phyloP scores from a whole-genome alignment of 1,140 invertebrate species.

The Grapholita molesta region DNA sequence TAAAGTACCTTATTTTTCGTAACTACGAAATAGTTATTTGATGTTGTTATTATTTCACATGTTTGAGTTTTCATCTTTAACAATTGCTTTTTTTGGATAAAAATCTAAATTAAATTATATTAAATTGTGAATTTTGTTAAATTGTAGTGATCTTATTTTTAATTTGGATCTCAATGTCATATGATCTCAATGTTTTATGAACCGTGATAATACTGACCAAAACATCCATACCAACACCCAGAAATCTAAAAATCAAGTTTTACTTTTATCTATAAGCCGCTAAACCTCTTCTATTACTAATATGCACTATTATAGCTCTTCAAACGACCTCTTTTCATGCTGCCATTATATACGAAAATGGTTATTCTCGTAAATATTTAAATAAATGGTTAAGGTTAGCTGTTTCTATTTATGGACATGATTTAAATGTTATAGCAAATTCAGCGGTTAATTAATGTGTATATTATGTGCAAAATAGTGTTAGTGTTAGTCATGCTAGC shows the following conservation, averaged over 20 bases:
- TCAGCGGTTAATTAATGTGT: constrained; percentile 6
- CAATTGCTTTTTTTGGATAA: too few relatives aligned
- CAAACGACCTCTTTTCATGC: background rate
- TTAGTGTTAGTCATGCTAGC: background rate
- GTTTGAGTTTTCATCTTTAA: too few relatives aligned
- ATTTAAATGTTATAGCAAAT: background rate
- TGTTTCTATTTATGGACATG: background rate
- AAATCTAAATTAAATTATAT: too few relatives aligned
- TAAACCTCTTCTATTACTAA: constrained; percentile 6
- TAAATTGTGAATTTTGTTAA: too few relatives aligned
- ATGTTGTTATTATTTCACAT: too few relatives aligned
- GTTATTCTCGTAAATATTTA: background rate
- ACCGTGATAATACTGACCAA: background rate
- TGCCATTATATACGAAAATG: background rate
- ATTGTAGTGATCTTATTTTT: too few relatives aligned
- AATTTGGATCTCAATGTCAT: too few relatives aligned
- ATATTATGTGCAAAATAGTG: background rate
- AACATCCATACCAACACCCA: background rate
- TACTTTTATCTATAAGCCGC: constrained; percentile 1
- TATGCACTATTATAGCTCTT: constrained; percentile 1
- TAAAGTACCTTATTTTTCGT: too few relatives aligned
- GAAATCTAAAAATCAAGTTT: background rate
- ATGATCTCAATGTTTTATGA: background rate
- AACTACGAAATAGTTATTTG: too few relatives aligned
- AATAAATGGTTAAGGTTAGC: background rate